Conservation (phyloP, 2,888 invertebrate species). For the Luperina nickerlii region DNA sequence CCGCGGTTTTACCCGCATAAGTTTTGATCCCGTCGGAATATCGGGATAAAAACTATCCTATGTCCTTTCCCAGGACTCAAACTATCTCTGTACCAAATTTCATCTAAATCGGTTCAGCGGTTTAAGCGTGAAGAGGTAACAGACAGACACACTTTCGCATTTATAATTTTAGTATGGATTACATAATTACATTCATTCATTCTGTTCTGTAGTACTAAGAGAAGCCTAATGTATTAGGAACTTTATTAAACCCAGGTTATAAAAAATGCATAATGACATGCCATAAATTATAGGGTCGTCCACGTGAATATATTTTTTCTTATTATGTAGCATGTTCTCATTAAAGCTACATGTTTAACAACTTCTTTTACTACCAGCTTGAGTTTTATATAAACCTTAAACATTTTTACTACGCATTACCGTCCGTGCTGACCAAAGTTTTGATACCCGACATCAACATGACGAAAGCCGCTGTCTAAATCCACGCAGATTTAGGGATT, state of each 20-base stretch:
- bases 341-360: conserved; percentile 34
- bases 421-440: conserved; percentile 40
- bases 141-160: too few relatives aligned
- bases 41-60: too few relatives aligned
- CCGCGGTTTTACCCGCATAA: too few relatives aligned
- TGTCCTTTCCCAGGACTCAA: too few relatives aligned
- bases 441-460: conserved; percentile 30
- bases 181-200: background rate
- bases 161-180: background rate
- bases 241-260: conserved; percentile 12
- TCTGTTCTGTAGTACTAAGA: too few relatives aligned
- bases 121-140: too few relatives aligned
- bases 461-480: conserved; percentile 53
- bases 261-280: background rate
- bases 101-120: too few relatives aligned
- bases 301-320: background rate
- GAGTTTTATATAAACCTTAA: conserved; percentile 5
- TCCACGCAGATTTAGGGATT: conserved; percentile 61
- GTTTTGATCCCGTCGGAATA: too few relatives aligned
- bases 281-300: background rate
- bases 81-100: too few relatives aligned
- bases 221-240: background rate
- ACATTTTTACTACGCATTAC: conserved; percentile 28
- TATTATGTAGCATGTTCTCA: conserved; percentile 25
- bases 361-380: conserved; percentile 13